Percentiles rank a stretch among this genome's conserved stretches.
phyloP scores from a whole-genome alignment of 23 tunicate genomes.

The Clavelina lepadiformis region DNA sequence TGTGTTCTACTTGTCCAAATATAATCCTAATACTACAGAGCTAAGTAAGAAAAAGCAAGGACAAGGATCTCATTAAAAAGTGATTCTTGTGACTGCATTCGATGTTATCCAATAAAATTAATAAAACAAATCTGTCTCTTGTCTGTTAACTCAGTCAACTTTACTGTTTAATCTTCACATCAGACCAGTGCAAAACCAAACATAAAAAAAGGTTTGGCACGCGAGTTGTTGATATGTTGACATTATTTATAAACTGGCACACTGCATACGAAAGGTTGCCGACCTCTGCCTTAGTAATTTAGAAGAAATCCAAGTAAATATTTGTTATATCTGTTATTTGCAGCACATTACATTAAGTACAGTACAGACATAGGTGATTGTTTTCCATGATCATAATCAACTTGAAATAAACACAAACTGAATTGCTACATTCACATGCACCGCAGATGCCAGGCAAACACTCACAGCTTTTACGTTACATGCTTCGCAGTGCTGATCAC shows the following conservation, averaged over 20 bases:
- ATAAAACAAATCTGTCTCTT: background rate
- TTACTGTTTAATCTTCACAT: constrained; percentile 5
- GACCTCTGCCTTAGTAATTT: constrained; percentile 7
- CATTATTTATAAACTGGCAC: constrained; percentile 22
- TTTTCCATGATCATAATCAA: too few relatives aligned
- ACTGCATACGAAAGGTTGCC: constrained; percentile 2
- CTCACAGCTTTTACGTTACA: too few relatives aligned
- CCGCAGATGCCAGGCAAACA: too few relatives aligned
- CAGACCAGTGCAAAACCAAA: background rate
- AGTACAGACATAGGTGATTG: too few relatives aligned
- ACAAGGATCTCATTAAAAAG: constrained; percentile 41
- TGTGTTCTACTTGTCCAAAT: constrained; percentile 34
- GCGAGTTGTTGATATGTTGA: background rate
- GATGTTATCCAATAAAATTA: constrained; percentile 14
- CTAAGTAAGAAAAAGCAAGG: constrained; percentile 36
- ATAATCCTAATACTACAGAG: constrained; percentile 30
- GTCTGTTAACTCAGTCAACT: background rate
- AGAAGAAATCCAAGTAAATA: background rate
- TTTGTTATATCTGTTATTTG: too few relatives aligned
- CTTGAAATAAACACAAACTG: too few relatives aligned
- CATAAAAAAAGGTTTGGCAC: background rate
- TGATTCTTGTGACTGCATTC: constrained; percentile 27
- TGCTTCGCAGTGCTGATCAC: too few relatives aligned
- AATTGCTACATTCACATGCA: too few relatives aligned
- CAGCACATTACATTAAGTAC: too few relatives aligned